Percentiles rank a stretch among this genome's conserved stretches.
Evolutionary conservation across 2,113 vertebrate genomes (phyloP).

Genomic region (Nanorana parkeri): DNA sequence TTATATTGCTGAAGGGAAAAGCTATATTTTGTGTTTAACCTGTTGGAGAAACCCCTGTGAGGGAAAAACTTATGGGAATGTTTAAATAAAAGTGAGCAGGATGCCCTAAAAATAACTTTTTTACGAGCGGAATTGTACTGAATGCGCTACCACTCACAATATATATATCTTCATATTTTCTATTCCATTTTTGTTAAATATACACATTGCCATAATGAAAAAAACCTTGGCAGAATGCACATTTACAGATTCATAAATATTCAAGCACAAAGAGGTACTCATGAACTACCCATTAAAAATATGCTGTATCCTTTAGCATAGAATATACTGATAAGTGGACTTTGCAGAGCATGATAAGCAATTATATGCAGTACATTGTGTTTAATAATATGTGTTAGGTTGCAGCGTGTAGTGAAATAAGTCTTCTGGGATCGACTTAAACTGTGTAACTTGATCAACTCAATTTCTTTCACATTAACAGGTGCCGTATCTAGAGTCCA

Average conservation of each 20-base stretch:
- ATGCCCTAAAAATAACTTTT: too few species aligned
- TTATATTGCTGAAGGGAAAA: too few species aligned
- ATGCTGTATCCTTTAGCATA: slow-evolving; percentile 13
- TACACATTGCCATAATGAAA: not conserved
- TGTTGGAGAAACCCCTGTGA: too few species aligned
- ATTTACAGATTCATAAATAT: slow-evolving; percentile 34
- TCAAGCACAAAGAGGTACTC: not conserved
- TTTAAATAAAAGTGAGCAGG: too few species aligned
- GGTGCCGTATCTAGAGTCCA: slow-evolving; percentile 41
- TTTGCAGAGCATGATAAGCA: slow-evolving; percentile 38
- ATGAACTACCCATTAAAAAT: slow-evolving; percentile 28
- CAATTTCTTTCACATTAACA: slow-evolving; percentile 48
- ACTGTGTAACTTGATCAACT: slow-evolving; percentile 33
- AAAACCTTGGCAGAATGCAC: not conserved
- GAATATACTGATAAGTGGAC: slow-evolving; percentile 31
- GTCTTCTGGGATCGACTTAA: slow-evolving; percentile 44
- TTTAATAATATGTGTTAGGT: slow-evolving; percentile 41
- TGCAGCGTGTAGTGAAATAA: slow-evolving; percentile 34
- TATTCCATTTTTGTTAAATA: not conserved
- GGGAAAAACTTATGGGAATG: too few species aligned
- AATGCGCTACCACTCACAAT: too few species aligned
- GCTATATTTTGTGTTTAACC: too few species aligned
- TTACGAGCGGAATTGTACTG: too few species aligned
- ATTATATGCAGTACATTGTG: slow-evolving; percentile 43
- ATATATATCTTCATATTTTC: too few species aligned